Evolutionary conservation across 2,797 vertebrate genomes (phyloP).

Genomic region (Neosilurus mollespiculum): DNA sequence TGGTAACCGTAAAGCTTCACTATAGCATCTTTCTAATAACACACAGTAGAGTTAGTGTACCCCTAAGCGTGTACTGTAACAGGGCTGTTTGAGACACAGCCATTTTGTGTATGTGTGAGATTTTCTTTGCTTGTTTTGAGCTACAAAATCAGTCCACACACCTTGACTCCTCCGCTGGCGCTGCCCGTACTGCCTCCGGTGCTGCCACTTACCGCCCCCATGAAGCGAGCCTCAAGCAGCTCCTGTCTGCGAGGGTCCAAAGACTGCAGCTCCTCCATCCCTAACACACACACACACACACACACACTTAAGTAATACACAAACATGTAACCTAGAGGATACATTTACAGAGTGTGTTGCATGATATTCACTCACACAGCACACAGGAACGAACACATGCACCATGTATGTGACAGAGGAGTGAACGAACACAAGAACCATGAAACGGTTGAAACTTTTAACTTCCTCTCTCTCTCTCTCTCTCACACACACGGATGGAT

Average conservation of each 20-base stretch:
- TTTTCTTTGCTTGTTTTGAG: neutral
- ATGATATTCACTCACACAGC: neutral
- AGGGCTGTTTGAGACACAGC: neutral
- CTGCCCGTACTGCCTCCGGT: conserved; percentile 95
- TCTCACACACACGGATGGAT: too few relatives aligned
- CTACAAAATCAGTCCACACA: conserved; percentile 50
- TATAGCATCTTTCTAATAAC: neutral
- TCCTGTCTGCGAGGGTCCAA: conserved; percentile 98
- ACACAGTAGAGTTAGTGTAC: neutral
- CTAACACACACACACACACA: conserved; percentile 70
- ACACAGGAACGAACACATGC: too few relatives aligned
- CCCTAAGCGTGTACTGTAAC: neutral
- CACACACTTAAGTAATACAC: neutral
- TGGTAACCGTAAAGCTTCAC: neutral
- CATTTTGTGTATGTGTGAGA: neutral
- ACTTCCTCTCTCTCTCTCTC: neutral
- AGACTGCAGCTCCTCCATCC: conserved; percentile 99
- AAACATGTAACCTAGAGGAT: neutral
- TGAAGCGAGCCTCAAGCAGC: conserved; percentile 96
- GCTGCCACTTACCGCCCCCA: conserved; percentile 93
- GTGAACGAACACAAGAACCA: neutral
- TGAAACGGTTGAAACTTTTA: neutral
- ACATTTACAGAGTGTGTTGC: neutral
- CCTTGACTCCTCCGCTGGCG: conserved; percentile 94
- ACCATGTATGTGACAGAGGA: too few relatives aligned